A percentile compares a stretch with the other conserved stretches of the same genome.
These are phyloP conservation scores for Pseudococcus longispinus DNA, from an alignment of 2,888 invertebrate species.

Conservation along the genomic window DNA sequence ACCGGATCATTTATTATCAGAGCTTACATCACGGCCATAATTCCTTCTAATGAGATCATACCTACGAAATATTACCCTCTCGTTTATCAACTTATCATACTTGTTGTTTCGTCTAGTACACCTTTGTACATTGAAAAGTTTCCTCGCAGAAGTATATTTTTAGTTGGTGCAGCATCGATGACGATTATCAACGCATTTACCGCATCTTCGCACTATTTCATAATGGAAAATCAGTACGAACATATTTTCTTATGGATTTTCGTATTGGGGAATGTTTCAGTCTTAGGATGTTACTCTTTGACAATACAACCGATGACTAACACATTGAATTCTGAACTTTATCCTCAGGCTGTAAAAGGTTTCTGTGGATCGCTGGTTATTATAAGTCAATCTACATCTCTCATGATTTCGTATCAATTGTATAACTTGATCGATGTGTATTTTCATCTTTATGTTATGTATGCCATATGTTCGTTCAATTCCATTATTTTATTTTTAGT, in stretches of 20 bases:
- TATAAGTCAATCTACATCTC: not conserved
- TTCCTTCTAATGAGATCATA: not conserved
- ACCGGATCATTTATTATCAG: not conserved
- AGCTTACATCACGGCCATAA: not conserved
- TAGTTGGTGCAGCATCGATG: not conserved
- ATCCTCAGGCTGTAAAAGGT: conserved; percentile 20
- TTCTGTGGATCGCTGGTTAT: not conserved
- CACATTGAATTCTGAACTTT: conserved; percentile 17
- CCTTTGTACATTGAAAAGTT: not conserved
- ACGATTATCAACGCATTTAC: not conserved
- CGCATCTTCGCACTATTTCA: not conserved
- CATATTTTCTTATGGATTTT: conserved; percentile 28
- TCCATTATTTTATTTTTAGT: not conserved
- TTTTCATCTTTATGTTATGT: not conserved
- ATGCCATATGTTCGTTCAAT: conserved; percentile 1
- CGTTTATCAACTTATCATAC: not conserved
- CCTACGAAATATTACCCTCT: conserved; percentile 10
- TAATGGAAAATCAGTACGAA: not conserved
- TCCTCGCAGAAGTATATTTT: not conserved
- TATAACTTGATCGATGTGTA: not conserved
- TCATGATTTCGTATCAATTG: not conserved
- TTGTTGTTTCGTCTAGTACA: not conserved
- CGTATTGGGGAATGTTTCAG: not conserved
- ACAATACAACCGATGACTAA: not conserved
- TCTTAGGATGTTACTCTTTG: not conserved